Percentiles rank a stretch among this genome's conserved stretches.
Evolutionary conservation across 2,113 vertebrate species (phyloP).

Genomic region (Silurus meridionalis): DNA sequence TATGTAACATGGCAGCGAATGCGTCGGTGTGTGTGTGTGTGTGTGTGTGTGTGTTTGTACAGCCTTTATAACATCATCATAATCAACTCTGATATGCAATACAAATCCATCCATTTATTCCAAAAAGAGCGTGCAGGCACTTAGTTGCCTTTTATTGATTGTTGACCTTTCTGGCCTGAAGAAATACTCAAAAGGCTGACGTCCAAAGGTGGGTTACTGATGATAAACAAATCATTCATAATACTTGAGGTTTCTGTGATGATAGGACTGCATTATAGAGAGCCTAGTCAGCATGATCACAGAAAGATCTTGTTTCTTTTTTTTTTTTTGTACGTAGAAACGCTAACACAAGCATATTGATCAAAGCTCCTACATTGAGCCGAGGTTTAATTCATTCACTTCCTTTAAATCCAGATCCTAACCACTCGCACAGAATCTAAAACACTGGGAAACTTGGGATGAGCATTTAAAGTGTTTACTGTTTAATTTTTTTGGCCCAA

Average conservation of each 20-base stretch:
- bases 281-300: background rate
- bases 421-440: background rate
- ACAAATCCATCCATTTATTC: background rate
- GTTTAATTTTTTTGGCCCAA: background rate
- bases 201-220: background rate
- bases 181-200: background rate
- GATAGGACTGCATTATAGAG: background rate
- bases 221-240: background rate
- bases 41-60: background rate
- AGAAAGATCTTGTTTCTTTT: background rate
- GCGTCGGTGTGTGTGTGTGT: background rate
- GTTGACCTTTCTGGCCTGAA: conserved; percentile 14
- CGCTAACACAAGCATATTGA: background rate
- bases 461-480: background rate
- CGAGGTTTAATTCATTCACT: background rate
- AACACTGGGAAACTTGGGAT: background rate
- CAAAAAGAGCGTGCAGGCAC: background rate
- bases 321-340: background rate
- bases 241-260: background rate
- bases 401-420: background rate
- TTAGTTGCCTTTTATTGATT: background rate
- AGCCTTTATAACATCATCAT: background rate
- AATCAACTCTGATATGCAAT: background rate
- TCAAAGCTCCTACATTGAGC: background rate
- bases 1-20: background rate